These are phyloP conservation scores for Trochalopteron elliotii DNA, from an alignment of 2,113 vertebrate species.

Conservation along the genomic window DNA sequence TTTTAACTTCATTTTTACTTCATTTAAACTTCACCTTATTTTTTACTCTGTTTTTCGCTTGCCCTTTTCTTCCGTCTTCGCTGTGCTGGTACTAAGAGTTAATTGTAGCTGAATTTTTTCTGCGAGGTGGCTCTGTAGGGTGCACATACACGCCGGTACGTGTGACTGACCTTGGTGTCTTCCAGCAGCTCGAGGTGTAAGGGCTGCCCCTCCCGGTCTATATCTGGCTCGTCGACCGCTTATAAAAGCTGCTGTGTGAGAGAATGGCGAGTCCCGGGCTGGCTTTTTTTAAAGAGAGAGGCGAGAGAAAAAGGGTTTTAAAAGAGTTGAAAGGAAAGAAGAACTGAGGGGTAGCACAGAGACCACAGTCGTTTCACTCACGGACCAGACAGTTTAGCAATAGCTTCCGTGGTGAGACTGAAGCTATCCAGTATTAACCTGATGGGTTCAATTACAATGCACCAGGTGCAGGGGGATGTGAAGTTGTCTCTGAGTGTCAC, in stretches of 20 bases:
- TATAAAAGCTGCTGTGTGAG: background rate
- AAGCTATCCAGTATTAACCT: background rate
- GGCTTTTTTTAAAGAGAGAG: background rate
- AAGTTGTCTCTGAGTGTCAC: background rate
- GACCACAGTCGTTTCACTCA: background rate
- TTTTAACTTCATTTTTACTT: background rate
- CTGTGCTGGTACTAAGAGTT: background rate
- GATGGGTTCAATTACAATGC: accelerated
- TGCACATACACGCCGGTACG: accelerated
- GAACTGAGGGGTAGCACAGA: background rate
- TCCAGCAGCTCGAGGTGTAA: background rate
- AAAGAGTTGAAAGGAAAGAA: background rate
- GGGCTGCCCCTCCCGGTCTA: background rate
- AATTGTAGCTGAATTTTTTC: background rate
- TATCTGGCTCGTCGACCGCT: background rate
- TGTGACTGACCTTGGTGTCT: background rate
- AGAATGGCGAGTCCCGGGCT: background rate
- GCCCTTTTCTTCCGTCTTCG: accelerated
- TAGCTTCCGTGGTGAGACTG: accelerated
- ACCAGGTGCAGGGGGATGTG: accelerated
- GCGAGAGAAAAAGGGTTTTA: background rate
- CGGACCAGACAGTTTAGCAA: background rate
- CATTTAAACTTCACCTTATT: background rate
- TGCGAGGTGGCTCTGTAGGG: background rate
- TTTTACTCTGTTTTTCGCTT: background rate